Evolutionary conservation across 2,888 invertebrate species (phyloP), one percentile per base, ranked within the genome.

Genomic region (Mimas tiliae): DNA sequence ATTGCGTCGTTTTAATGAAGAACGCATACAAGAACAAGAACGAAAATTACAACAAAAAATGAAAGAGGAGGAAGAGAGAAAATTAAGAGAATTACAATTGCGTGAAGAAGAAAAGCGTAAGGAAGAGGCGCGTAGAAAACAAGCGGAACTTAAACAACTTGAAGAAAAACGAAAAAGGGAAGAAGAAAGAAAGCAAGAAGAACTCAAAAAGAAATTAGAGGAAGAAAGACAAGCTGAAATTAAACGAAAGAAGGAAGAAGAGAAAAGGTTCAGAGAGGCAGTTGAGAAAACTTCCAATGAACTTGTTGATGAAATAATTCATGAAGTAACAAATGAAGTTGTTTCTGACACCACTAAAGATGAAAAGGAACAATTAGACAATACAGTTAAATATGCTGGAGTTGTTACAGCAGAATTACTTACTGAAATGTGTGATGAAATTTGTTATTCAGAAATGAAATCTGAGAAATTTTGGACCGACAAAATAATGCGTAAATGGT

Each of bases 401-500:
- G 71, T 72, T 64, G 69, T 86, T 19, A 81, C 82, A 38, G 85
- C 89, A 48, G 86, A 89, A 70, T 77, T 93, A 50, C 70, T 87
- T 33, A 66, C 67, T 6, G 88, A 91, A 69, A 65, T 93, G 27
- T 82, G 84, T 68, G 76, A 78, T 67, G 90, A 92, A 74, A 86
- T 91, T 33, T 86, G 87, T 68, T 64, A 74, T 38, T 76, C 79
- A 27, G 93, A 92, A 85, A 79, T 92, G 71, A 88, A 85, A 74
- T 90, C 89, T 3, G 93, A 91, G 75, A 74, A 80, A 70, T 86
- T 86, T 72, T 81, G 83, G 72, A 88, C 84, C 1, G 77, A 82
- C 55, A 89, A 82, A 73, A 72, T 90, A 65, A 88, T 84, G 84
- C 87, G 75, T 64, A 93, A 90, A 79, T 94, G 87, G 88, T 90